Evolutionary conservation across 2,888 invertebrate genomes (phyloP), one percentile per base, ranked within the genome.

Genomic region (Scaptomyza tumidula): DNA sequence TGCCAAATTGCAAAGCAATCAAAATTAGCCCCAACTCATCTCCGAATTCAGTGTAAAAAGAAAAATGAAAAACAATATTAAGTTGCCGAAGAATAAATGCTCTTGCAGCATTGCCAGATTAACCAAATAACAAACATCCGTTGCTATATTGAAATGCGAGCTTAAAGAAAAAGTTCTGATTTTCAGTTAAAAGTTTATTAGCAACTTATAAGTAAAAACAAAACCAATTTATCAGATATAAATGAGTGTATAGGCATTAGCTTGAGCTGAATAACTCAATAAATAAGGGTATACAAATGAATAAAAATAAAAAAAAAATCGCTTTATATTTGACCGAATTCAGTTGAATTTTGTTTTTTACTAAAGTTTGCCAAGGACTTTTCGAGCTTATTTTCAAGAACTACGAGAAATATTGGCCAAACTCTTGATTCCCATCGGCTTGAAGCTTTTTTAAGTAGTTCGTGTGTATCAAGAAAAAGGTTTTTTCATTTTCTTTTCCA

Each of bases 1-100:
- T 64, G 58, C 56, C 59, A 46, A 61, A 62, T 53, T 66, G 49
- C 66, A 72, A 68, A 61, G 58, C 59, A 62, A 71, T 58, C 77
- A 62, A 66, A 60, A 66, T 54, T 60, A 29, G 46, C 69, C 44
- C 14, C 27, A 56, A 53, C 39, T 55, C 49, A 65, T 46, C 56
- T 65, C 44, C 13, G 29, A 56, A 56, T 41, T 52, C 62, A 55
- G 46, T 64, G 29, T 48, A 57, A 37, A 35, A 49, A 64, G 31
- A 19, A 41, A 65, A n/a, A 16, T 0, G 29, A 39, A 14, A 43
- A 35, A 49, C 44, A 48, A 46, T 13, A 7, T n/a, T n/a, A 45
- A 37, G 43, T 57, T 11, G 16, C 9, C 37, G 44, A 44, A 39
- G 9, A 16, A 9, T 0, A 19, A 44, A 33, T 61, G 48, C 56